A percentile compares a stretch with the other conserved stretches of the same genome.
These are phyloP conservation scores for Platichthys flesus DNA, from an alignment of 2,113 vertebrate genomes.

Conservation along the genomic window DNA sequence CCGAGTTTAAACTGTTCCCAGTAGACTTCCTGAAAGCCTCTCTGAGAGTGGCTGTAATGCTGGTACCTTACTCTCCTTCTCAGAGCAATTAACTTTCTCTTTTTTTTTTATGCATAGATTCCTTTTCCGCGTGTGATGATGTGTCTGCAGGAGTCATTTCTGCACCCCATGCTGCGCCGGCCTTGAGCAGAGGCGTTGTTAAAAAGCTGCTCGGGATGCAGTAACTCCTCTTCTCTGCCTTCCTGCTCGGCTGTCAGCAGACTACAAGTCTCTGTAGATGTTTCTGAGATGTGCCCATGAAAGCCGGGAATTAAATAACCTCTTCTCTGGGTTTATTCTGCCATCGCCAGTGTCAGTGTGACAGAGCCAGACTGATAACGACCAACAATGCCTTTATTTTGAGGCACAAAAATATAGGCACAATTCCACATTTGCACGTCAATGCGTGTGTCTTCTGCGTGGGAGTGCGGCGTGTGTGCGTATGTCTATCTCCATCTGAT, in stretches of 20 bases:
- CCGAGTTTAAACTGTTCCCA: conserved; percentile 33
- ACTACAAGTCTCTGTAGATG: conserved; percentile 26
- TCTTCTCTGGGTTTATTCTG: conserved; percentile 31
- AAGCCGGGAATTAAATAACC: conserved; percentile 51
- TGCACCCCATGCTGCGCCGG: conserved; percentile 34
- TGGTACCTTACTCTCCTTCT: conserved; percentile 7
- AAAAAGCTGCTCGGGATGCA: conserved; percentile 28
- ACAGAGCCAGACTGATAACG: conserved; percentile 26
- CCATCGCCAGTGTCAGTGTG: conserved; percentile 18
- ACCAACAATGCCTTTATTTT: conserved; percentile 8
- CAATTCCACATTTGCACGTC: conserved; percentile 20
- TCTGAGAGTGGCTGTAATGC: conserved; percentile 18
- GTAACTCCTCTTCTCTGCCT: conserved; percentile 26
- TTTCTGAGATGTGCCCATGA: conserved; percentile 36
- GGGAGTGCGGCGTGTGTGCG: not conserved
- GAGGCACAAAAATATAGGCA: not conserved
- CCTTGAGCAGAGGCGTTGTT: conserved; percentile 19
- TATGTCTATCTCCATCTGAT: conserved; percentile 48
- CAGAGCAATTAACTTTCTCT: conserved; percentile 28
- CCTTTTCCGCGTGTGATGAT: conserved; percentile 25
- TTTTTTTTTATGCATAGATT: conserved; percentile 25
- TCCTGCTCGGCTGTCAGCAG: conserved; percentile 26
- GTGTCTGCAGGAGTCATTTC: conserved; percentile 32
- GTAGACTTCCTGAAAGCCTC: conserved; percentile 14
- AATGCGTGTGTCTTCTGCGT: not conserved